Base-by-base conservation (phyloP, 2,888 invertebrate species). In the Pristionchus mayeri region DNA sequence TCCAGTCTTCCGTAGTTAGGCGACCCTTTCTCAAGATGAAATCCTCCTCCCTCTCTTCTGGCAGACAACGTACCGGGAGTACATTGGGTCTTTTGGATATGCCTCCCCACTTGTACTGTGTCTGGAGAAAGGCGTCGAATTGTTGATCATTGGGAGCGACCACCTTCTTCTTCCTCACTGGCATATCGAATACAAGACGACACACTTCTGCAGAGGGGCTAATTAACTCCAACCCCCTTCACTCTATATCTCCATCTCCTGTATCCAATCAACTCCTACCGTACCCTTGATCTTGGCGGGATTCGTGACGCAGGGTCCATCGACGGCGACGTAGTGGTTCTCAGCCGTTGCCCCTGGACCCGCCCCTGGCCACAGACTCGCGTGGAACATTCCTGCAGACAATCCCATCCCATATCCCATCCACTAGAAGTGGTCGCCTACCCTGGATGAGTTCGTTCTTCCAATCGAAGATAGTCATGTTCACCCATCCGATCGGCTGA, bases 401-500 rank as follows among this genome's bases (percentile, higher is more conserved):
- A 67, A 37, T 71, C 40, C 37, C 16, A 16, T 21, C 0, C 2
- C 13, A 44, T 75, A 21, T 75, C 24, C 9, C 37, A 40, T 13
- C 16, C 44, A 48, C 16, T 75, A 6, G 24, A 57, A 27, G n/a
- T 13, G 21, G 13, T 54, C 7, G 13, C 54, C 13, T 67, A 80
- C 94, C 95, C 85, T 93, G 93, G 80, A 94, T 90, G n/a, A 95
- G 91, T 30, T 93, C 92, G 80, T 93, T 93, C 87, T 93, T 93
- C 92, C 94, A 95, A 90, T 95, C 94, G 91, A 95, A 94, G 87
- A 95, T 88, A 87, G 94, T 94, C 44, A 95, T 90, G 90, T 95
- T 95, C 52, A 94, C 94, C 94, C 94, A 95, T 2, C 94, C 94
- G 57, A 95, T 85, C 86, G 79, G 63, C 86, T 60, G 86, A 37